Evolutionary conservation across 2,113 vertebrate species (phyloP), one percentile per base, ranked within the genome.

Genomic region (Rhombomys opimus): DNA sequence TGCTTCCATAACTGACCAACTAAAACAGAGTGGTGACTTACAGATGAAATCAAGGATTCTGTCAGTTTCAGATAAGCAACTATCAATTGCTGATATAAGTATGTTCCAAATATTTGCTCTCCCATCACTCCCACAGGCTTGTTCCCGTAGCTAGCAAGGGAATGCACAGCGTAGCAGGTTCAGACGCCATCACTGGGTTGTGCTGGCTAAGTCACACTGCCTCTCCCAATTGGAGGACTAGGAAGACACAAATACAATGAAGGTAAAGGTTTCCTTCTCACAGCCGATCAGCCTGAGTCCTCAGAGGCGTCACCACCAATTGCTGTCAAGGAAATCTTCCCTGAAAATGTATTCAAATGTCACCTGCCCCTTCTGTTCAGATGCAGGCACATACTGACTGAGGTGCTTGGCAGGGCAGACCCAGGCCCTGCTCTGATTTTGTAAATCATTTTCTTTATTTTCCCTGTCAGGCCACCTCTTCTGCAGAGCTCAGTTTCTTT

Each of bases 401-500:
- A 76, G 23, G 65, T 5, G 12, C 32, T 80, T 30, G 22, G 65
- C 4, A 75, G 77, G 80, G 67, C 65, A 54, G n/a, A 72, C 46
- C 57, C 27, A 30, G 13, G 27, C 68, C 65, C 87, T 30, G 50
- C 22, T 25, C 52, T 57, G 87, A 35, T 38, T 90, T 81, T 52
- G 12, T 80, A 73, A 93, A 80, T 72, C 32, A 54, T 87, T 81
- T 67, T 57, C 77, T 96, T 96, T 90, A 61, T 94, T 65, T 78
- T 63, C 92, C 67, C 41, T 7, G 61, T 13, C 14, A 73, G 41
- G 75, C 23, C 8, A 12, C 5, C 20, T 87, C 75, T 54, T 93
- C 50, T 73, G 92, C 27, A 25, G 38, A 63, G 67, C 96, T 97
- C 90, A 80, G 92, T 96, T 91, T 95, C 87, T 95, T 91, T 68